Evolutionary conservation across 2,797 vertebrate genomes (phyloP).

Genomic region (Coregonus sp.): DNA sequence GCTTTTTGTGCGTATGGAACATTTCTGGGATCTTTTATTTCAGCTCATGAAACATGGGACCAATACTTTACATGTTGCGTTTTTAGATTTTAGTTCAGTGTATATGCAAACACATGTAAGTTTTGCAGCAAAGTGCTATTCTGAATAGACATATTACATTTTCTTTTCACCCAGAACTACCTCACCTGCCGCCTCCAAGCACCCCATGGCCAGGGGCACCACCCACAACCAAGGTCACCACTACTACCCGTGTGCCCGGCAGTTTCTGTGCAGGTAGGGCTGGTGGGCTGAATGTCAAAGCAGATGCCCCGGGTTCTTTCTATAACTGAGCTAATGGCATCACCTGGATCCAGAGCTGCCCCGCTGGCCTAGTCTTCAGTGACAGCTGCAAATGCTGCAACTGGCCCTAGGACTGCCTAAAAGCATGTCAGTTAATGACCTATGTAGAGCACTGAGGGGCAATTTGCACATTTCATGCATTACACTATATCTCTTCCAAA

Average conservation of each 20-base stretch:
- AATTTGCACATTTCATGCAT: too few species aligned
- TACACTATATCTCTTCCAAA: too few species aligned
- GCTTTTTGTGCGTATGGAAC: too few species aligned
- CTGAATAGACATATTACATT: not conserved
- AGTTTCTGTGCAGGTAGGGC: conserved; percentile 55
- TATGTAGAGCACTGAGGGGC: too few species aligned
- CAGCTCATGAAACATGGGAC: too few species aligned
- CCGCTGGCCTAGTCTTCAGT: conserved; percentile 34
- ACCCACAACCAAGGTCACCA: conserved; percentile 16
- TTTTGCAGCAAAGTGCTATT: too few species aligned
- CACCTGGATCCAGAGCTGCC: conserved; percentile 33
- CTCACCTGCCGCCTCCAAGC: conserved; percentile 24
- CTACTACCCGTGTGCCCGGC: conserved; percentile 33
- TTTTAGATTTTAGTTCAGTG: too few species aligned
- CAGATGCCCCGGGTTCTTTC: conserved; percentile 36
- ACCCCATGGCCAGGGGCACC: not conserved
- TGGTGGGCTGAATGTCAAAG: conserved; percentile 54
- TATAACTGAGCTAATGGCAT: conserved; percentile 50
- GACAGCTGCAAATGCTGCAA: conserved; percentile 57
- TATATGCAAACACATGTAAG: not conserved
- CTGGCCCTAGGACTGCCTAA: conserved; percentile 48
- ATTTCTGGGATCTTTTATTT: too few species aligned
- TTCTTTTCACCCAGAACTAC: conserved; percentile 24
- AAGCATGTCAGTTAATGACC: not conserved
- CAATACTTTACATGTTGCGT: too few species aligned